Base-by-base conservation (phyloP, 92 coral and sea anemone genomes). In the Palythoa grandiflora region DNA sequence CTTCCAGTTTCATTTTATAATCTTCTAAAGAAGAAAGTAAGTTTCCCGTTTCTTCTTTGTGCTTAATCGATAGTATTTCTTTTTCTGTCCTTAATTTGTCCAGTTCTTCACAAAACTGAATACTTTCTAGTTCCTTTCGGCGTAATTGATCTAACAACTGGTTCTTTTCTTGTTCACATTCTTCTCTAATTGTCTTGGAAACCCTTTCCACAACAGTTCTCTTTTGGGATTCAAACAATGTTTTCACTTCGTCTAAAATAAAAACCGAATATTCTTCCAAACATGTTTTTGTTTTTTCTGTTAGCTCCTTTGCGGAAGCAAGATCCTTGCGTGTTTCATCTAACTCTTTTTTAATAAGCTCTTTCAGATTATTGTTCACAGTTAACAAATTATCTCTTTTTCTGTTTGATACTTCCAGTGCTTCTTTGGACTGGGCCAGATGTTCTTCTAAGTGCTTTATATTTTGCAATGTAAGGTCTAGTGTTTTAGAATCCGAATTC, bases 401-500 rank as follows among this genome's bases (percentile, higher is more conserved):
- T 39, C 50, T 72, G 70, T 51, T 74, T 12, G 75, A 79, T 36
- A 38, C 71, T 19, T 91, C 90, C 35, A 87, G 59, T 14, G 84
- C 74, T 9, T 70, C 79, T 88, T 84, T 83, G 55, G 88, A 79
- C 50, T 68, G 79, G 12, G 75, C 85, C 53, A 94, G 75, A 50
- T 91, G 91, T 17, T 95, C 93, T 80, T 96, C 98, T 77, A 95
- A 85, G 16, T 93, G 92, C 48, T 85, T 84, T 38, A 95, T 65
- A 89, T 90, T 95, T 68, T 92, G 77, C 37, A 72, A 80, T 74
- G 94, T 77, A 66, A 88, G 84, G 2, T 79, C 83, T 37, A 72
- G 19, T 20, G 86, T 68, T 6, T 50, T 44, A 14, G 74, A 37
- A 66, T 66, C 75, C 17, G 65, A 20, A 68, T 37, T 65, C 1